Evolutionary conservation across 2,113 vertebrate genomes (phyloP).

Genomic region (Strix uralensis): DNA sequence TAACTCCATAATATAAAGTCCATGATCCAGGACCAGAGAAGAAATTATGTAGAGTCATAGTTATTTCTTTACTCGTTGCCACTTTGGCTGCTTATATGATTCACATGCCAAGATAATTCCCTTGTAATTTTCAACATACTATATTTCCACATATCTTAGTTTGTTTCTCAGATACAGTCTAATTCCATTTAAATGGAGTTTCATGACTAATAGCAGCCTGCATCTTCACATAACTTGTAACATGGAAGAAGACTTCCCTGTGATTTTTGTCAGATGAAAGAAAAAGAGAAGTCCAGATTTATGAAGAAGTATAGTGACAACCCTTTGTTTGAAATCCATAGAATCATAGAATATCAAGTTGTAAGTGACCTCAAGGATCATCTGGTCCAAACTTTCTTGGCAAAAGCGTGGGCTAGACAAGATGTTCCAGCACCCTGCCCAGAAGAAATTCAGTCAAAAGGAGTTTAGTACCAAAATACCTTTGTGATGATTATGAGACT

Average conservation of each 20-base stretch:
- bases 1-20: neutral
- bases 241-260: neutral
- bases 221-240: neutral
- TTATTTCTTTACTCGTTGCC: neutral
- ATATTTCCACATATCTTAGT: neutral
- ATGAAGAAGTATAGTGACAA: neutral
- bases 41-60: neutral
- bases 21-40: neutral
- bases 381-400: too few species aligned
- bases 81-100: neutral
- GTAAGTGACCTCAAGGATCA: too few species aligned
- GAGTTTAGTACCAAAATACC: neutral
- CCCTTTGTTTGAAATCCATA: neutral
- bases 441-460: neutral
- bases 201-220: neutral
- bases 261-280: neutral
- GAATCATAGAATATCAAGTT: too few species aligned
- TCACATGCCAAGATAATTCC: neutral
- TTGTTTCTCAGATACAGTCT: neutral
- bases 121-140: neutral
- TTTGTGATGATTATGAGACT: neutral
- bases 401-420: too few species aligned
- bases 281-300: neutral
- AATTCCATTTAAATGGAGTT: neutral
- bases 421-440: too few species aligned